Conservation (phyloP, 2,888 invertebrate species). For the Carcina quercana region DNA sequence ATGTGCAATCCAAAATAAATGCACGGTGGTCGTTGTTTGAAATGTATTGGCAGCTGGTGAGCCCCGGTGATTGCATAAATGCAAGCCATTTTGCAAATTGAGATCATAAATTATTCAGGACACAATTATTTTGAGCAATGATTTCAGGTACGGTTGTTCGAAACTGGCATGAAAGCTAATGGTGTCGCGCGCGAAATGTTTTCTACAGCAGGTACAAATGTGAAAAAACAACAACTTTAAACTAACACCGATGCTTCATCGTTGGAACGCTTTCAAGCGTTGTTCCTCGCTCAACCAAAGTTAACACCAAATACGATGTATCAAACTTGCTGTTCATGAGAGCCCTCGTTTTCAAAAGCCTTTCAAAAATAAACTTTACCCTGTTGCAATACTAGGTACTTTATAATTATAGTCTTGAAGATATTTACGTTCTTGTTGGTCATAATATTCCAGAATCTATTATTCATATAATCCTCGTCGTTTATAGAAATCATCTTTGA, state of each 20-base stretch:
- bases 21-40: conserved; percentile 37
- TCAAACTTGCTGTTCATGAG: no score
- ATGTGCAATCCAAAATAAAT: conserved; percentile 36
- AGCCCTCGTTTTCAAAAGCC: no score
- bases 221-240: no score
- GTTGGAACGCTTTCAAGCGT: no score
- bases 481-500: conserved; percentile 24
- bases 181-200: no score
- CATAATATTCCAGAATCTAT: conserved; percentile 4
- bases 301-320: no score
- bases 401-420: neutral
- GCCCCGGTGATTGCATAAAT: conserved; percentile 39
- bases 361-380: no score
- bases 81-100: conserved; percentile 48
- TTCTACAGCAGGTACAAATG: no score
- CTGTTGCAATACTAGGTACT: no score
- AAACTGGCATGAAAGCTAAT: conserved; percentile 21
- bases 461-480: no score
- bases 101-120: conserved; percentile 49
- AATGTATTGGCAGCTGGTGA: conserved; percentile 36
- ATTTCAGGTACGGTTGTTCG: conserved; percentile 22
- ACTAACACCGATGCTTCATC: no score
- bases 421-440: conserved; percentile 1
- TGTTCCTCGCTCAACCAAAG: no score
- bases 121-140: conserved; percentile 10